phyloP scores from a whole-genome alignment of 2,797 vertebrate species.

The Gobio occitaniae region DNA sequence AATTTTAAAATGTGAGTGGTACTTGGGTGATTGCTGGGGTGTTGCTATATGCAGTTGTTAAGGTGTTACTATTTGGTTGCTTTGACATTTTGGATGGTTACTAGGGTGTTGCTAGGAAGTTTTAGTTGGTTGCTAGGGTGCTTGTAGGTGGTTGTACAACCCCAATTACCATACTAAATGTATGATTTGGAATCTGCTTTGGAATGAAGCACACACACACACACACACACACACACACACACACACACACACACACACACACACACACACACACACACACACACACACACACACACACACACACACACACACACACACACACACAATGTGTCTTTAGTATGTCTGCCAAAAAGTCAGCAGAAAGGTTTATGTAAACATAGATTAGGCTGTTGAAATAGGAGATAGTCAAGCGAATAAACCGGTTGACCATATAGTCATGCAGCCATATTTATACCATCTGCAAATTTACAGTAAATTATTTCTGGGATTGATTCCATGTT shows the following conservation, averaged over 20 bases:
- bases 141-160: not conserved
- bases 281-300: no score
- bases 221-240: no score
- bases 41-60: not conserved
- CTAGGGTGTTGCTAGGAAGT: no score
- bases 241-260: no score
- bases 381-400: not conserved
- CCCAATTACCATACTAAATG: not conserved
- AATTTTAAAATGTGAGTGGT: not conserved
- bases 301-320: no score
- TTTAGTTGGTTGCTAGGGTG: not conserved
- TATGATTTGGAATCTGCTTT: constrained; percentile 4
- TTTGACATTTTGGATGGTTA: not conserved
- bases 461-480: not conserved
- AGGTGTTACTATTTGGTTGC: not conserved
- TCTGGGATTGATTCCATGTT: not conserved
- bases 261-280: no score
- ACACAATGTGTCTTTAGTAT: not conserved
- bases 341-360: not conserved
- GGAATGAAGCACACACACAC: not conserved
- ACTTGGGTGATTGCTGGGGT: not conserved
- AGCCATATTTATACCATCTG: not conserved
- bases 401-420: not conserved
- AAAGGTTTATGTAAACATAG: not conserved
- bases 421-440: not conserved